phyloP scores from a whole-genome alignment of 2,113 vertebrate genomes.

The Mungos mungo region DNA sequence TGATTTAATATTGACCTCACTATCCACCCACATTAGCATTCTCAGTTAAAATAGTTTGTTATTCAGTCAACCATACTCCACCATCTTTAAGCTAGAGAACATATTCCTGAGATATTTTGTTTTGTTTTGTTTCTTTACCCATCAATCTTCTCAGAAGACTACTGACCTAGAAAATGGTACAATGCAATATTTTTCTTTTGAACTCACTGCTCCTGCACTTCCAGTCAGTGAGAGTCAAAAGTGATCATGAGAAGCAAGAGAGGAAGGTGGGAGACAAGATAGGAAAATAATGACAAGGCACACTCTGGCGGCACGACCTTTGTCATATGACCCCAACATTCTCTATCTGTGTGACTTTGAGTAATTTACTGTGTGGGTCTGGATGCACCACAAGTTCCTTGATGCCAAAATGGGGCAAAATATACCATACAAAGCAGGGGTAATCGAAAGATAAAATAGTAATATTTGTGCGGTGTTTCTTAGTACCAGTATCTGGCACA shows the following conservation, averaged over 20 bases:
- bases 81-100: not conserved
- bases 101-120: not conserved
- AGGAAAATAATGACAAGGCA: not conserved
- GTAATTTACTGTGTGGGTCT: not conserved
- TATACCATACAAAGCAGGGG: not conserved
- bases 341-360: not conserved
- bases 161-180: not conserved
- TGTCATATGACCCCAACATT: not conserved
- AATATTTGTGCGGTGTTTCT: not conserved
- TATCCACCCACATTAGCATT: not conserved
- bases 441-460: not conserved
- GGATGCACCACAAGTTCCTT: not conserved
- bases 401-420: not conserved
- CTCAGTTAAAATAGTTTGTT: not conserved
- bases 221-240: not conserved
- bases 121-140: not conserved
- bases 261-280: not conserved
- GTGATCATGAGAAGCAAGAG: not conserved
- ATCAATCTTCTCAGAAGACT: not conserved
- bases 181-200: not conserved
- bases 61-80: not conserved
- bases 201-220: not conserved
- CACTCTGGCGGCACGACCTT: not conserved
- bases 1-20: not conserved
- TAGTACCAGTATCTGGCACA: not conserved